Conservation (phyloP, 2,888 invertebrate species). For the Panzeria rudis region DNA sequence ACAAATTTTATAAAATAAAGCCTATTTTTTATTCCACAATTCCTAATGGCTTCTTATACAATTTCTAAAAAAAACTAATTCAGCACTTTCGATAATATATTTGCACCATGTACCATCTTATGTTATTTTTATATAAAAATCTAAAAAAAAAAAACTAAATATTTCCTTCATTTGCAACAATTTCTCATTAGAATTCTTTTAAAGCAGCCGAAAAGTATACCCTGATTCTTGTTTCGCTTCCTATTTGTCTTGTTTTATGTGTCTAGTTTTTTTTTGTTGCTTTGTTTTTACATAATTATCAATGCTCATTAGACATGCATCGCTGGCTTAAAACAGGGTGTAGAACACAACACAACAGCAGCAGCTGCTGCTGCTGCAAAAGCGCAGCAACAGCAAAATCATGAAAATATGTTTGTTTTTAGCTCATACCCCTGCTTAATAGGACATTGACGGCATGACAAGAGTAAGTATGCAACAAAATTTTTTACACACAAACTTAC, state of each 20-base stretch:
- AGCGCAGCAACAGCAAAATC: neutral
- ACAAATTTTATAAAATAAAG: no score
- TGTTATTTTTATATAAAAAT: neutral
- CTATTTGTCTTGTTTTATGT: constrained; percentile 19
- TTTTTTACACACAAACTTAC: no score
- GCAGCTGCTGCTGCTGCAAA: neutral
- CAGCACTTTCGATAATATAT: no score
- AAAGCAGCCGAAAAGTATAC: neutral
- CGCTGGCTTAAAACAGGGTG: constrained; percentile 33
- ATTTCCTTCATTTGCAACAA: neutral
- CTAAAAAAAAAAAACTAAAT: neutral
- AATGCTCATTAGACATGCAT: constrained; percentile 61
- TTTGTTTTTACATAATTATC: constrained; percentile 55
- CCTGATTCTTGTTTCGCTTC: neutral
- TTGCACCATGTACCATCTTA: no score
- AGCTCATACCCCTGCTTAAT: constrained; percentile 36
- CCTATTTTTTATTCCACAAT: no score
- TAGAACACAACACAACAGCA: neutral
- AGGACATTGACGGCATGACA: constrained; percentile 65
- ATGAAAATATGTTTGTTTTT: constrained; percentile 4
- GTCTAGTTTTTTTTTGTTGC: constrained; percentile 7
- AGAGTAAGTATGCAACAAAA: constrained; percentile 29
- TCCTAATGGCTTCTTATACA: no score
- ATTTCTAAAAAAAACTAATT: no score
- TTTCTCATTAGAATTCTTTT: neutral